Percentiles rank a stretch among this genome's conserved stretches.
phyloP scores from a whole-genome alignment of 2,888 invertebrate genomes.

The Eudemis profundana region DNA sequence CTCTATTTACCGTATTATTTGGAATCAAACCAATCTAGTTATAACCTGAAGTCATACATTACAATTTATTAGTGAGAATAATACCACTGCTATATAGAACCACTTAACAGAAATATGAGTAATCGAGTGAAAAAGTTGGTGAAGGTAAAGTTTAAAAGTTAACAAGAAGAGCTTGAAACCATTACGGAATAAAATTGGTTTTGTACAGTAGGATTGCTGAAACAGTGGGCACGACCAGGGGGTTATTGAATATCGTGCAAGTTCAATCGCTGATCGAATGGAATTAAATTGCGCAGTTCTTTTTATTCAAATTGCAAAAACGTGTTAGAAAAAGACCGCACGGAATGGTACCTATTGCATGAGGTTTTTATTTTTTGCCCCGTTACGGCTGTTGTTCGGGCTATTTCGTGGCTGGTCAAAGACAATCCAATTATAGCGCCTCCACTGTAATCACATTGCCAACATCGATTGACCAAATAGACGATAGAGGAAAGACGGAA shows the following conservation, averaged over 20 bases:
- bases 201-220: constrained; percentile 42
- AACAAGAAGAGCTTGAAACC: constrained; percentile 53
- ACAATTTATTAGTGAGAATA: too few species aligned
- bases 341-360: constrained; percentile 19
- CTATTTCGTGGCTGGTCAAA: constrained; percentile 37
- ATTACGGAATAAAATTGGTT: constrained; percentile 58
- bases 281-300: constrained; percentile 35
- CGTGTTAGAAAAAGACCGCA: constrained; percentile 22
- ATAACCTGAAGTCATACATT: too few species aligned
- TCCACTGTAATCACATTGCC: constrained; percentile 53
- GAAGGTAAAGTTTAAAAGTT: constrained; percentile 53
- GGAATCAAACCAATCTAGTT: too few species aligned
- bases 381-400: constrained; percentile 12
- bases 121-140: constrained; percentile 47
- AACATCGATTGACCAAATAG: constrained; percentile 47
- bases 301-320: constrained; percentile 29
- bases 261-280: constrained; percentile 38
- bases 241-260: constrained; percentile 45
- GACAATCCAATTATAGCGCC: constrained; percentile 58
- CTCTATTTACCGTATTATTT: too few species aligned
- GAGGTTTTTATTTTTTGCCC: constrained; percentile 1
- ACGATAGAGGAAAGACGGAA: constrained; percentile 39
- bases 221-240: constrained; percentile 17
- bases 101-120: constrained; percentile 22
- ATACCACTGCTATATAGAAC: not conserved